Conservation (phyloP, 2,113 vertebrate genomes). For the Otolemur garnettii region DNA sequence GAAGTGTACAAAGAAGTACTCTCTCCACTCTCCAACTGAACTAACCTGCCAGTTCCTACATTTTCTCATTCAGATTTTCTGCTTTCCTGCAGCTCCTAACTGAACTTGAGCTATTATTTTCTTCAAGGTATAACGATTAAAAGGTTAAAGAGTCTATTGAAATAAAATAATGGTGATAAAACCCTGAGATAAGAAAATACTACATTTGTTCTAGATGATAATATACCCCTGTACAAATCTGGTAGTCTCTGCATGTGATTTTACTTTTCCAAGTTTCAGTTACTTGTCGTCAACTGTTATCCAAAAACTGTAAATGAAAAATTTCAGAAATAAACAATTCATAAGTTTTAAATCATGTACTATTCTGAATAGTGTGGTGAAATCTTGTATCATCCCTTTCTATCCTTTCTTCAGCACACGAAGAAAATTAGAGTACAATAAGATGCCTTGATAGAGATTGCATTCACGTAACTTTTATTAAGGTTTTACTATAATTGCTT, state of each 20-base stretch:
- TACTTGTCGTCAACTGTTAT: neutral
- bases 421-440: neutral
- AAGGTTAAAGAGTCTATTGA: neutral
- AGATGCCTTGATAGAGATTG: neutral
- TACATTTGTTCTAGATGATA: neutral
- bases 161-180: neutral
- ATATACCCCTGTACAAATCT: neutral
- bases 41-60: neutral
- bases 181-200: neutral
- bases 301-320: neutral
- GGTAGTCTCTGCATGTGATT: neutral
- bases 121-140: neutral
- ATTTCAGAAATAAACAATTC: neutral
- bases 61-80: neutral
- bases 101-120: neutral
- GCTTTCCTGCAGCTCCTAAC: neutral
- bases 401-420: neutral
- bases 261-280: neutral
- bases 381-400: neutral
- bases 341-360: neutral
- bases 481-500: neutral
- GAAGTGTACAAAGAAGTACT: neutral
- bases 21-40: neutral
- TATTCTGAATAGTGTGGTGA: neutral
- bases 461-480: neutral